Base-by-base conservation (phyloP, 2,888 invertebrate species). In the Siphonodentalium dalli region DNA sequence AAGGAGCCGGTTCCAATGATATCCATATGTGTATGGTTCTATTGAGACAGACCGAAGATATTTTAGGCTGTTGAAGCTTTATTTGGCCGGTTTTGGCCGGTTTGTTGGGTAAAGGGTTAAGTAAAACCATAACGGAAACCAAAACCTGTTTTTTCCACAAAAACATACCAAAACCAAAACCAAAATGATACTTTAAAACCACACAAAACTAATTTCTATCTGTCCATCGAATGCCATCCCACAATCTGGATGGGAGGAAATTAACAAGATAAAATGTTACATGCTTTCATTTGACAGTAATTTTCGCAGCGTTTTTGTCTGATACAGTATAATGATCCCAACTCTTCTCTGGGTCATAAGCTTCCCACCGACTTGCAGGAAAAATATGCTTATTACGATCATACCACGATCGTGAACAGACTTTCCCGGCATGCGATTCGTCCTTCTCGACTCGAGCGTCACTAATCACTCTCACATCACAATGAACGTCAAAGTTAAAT, bases 301-400 rank as follows among this genome's bases (percentile, higher is more conserved):
- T 79, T 63, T 77, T 79, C n/a, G 74, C 75, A 34, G 78, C 75
- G 61, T 79, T 79, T 66, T 81, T 81, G 57, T 82, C 82, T 1
- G 81, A 79, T 41, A 82, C 75, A 5, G 81, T 78, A 54, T 82
- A 82, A 27, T 94, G 94, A 67, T 96, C 93, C 83, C 98, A 98
- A 60, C 88, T 92, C 82, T 97, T 99, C 8, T 95, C 95, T 1
- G 99, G 98, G 82, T 99, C 98, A 77, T 95, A 99, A 0, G 98
- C 97, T 83, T 99, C 99, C 99, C 99, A 99, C 69, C 99, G 87
- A 65, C 95, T 96, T 0, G 99, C 99, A 0, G 99, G 99, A 79
- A 99, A 99, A 67, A 99, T 99, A 78, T 99, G 99, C 80, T 99
- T 99, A 80, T 99, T 98, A 62, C 97, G 87, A 82, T 99, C 99